Evolutionary conservation across 1,140 invertebrate species (phyloP), one percentile per base, ranked within the genome.

Genomic region (Aphelenchoides besseyi): DNA sequence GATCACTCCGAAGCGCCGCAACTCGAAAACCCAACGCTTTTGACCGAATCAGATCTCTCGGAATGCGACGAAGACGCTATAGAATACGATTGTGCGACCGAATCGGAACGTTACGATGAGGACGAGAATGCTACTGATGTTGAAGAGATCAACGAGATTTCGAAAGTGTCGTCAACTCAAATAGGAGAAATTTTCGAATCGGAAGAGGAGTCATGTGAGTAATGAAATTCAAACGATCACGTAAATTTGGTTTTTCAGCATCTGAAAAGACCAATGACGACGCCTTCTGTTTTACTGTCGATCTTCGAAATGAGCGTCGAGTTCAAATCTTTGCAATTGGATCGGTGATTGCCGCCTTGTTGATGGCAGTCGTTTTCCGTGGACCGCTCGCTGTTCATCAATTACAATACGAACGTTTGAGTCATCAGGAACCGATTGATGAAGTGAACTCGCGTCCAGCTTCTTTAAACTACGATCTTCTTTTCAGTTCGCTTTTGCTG

Each of bases 91-190:
- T 59, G 18, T 26, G n/a, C 29, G 1, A 32, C 63, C 12, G 63
- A 66, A 66, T 66, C 36, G 63, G 48, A 66, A 9, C n/a, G 1
- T 18, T 18, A 33, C 30, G 63, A 66, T 8, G 63, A 36, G 16
- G 63, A 66, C 12, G 32, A 12, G 28, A 12, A 26, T 2, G 16
- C 2, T 26, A 66, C 30, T 18, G 8, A 66, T 53, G 41, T 66
- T 1, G 63, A 66, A 23, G 63, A 66, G 1, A 37, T 59, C 5
- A n/a, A 41, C 37, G 37, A 41, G 5, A n/a, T n/a, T n/a, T n/a
- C 41, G 41, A 48, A 48, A 48, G 41, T 23, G 23, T 48, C 41
- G 41, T 48, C 41, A 23, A 48, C 23, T 48, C 41, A 48, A 48
- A 48, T 23, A 23, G 41, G 23, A 23, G 5, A 33, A 8, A 8